A percentile compares a stretch with the other conserved stretches of the same genome.
These are phyloP conservation scores for Shargacucullia verbasci DNA, from an alignment of 2,888 invertebrate genomes.

Conservation along the genomic window DNA sequence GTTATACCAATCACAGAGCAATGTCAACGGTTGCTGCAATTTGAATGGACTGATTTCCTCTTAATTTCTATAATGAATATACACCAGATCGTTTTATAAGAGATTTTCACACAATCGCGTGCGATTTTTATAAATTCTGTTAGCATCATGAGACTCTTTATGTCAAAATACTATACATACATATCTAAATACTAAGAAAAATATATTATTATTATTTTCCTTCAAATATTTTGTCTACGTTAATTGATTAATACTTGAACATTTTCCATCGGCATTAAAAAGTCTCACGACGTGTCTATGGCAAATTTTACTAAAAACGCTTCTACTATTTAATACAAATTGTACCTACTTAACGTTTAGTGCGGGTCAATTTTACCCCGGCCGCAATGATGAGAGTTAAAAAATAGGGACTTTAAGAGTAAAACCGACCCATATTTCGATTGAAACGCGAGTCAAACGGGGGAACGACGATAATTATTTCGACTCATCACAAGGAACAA, in stretches of 20 bases:
- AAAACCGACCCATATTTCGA: constrained; percentile 45
- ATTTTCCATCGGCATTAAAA: constrained; percentile 56
- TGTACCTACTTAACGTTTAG: constrained; percentile 80
- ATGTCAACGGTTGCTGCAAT: constrained; percentile 30
- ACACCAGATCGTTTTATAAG: constrained; percentile 32
- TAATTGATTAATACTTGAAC: constrained; percentile 73
- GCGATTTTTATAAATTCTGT: constrained; percentile 47
- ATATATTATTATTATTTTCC: constrained; percentile 67
- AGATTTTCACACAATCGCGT: constrained; percentile 45
- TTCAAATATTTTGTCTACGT: constrained; percentile 69
- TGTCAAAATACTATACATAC: constrained; percentile 62
- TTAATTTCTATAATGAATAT: constrained; percentile 41
- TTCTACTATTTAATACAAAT: constrained; percentile 74
- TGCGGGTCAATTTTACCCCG: constrained; percentile 51
- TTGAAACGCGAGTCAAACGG: constrained; percentile 53
- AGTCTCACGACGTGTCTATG: constrained; percentile 64
- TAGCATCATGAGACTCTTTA: constrained; percentile 46
- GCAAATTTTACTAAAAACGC: constrained; percentile 73
- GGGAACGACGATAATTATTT: constrained; percentile 36
- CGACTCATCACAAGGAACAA: constrained; percentile 48
- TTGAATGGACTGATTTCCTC: constrained; percentile 32
- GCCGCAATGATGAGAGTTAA: constrained; percentile 41
- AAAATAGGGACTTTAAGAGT: constrained; percentile 45
- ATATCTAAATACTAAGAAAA: constrained; percentile 77
- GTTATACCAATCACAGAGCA: constrained; percentile 20